Conservation (phyloP, 2,113 vertebrate species). For the Python bivittatus region DNA sequence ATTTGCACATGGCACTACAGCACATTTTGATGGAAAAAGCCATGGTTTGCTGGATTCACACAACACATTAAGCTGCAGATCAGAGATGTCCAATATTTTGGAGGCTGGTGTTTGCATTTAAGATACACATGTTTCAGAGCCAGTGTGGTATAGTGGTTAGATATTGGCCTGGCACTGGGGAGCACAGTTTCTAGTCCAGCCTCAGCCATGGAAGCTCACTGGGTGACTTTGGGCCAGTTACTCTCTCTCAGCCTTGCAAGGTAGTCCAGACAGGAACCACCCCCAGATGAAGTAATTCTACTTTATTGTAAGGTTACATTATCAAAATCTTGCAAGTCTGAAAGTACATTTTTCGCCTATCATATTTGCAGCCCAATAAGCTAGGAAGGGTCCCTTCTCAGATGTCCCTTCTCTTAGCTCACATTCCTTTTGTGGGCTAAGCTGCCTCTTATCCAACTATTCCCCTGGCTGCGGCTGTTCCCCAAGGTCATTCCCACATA, state of each 20-base stretch:
- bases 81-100: not conserved
- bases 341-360: not conserved
- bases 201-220: no score
- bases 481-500: not conserved
- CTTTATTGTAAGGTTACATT: not conserved
- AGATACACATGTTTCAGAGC: not conserved
- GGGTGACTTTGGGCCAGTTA: no score
- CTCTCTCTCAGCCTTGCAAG: not conserved
- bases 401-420: no score
- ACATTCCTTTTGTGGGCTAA: not conserved
- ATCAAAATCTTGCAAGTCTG: not conserved
- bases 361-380: not conserved
- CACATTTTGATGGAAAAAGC: not conserved
- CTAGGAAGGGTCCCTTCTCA: not conserved
- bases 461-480: not conserved
- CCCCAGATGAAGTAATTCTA: not conserved
- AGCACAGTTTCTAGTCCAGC: no score
- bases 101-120: not conserved
- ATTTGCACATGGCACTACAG: not conserved
- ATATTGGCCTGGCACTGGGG: not conserved
- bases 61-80: not conserved
- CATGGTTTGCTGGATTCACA: no score
- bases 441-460: not conserved
- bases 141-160: not conserved
- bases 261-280: not conserved